Percentiles rank a stretch among this genome's conserved stretches.
These are phyloP conservation scores for Poecile montanus DNA, from an alignment of 2,797 vertebrate genomes.

Conservation along the genomic window DNA sequence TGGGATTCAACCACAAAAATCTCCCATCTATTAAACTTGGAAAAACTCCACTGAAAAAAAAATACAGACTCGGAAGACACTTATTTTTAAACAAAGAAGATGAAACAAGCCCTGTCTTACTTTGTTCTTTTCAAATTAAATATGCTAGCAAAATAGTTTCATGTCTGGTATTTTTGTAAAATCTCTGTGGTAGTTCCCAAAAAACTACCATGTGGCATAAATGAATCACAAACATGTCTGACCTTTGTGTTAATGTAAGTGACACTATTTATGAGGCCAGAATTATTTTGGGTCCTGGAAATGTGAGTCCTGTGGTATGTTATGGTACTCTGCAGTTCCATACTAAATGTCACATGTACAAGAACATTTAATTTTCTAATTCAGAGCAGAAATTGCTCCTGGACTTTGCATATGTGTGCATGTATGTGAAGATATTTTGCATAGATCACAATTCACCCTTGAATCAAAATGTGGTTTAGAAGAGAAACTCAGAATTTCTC, in stretches of 20 bases:
- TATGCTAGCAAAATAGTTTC: background rate
- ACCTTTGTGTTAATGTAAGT: constrained; percentile 16
- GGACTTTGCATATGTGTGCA: background rate
- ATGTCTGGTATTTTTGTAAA: constrained; percentile 14
- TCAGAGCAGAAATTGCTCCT: background rate
- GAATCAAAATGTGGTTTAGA: background rate
- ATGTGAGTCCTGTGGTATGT: background rate
- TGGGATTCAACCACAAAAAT: background rate
- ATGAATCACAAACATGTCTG: constrained; percentile 16
- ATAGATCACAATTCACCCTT: background rate
- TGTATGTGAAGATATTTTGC: background rate
- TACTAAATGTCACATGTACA: background rate
- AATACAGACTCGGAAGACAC: background rate
- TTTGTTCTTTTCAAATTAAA: constrained; percentile 20
- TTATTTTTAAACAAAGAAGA: background rate
- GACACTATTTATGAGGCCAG: constrained; percentile 4
- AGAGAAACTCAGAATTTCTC: background rate
- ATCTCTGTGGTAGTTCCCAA: background rate
- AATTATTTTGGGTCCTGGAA: constrained; percentile 1
- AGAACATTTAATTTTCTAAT: background rate
- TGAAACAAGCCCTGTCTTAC: background rate
- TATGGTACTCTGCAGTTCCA: background rate
- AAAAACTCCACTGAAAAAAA: background rate
- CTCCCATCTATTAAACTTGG: background rate
- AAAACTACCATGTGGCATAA: background rate